Evolutionary conservation across 2,888 invertebrate species (phyloP), one percentile per base, ranked within the genome.

Genomic region (Phlogophora meticulosa): DNA sequence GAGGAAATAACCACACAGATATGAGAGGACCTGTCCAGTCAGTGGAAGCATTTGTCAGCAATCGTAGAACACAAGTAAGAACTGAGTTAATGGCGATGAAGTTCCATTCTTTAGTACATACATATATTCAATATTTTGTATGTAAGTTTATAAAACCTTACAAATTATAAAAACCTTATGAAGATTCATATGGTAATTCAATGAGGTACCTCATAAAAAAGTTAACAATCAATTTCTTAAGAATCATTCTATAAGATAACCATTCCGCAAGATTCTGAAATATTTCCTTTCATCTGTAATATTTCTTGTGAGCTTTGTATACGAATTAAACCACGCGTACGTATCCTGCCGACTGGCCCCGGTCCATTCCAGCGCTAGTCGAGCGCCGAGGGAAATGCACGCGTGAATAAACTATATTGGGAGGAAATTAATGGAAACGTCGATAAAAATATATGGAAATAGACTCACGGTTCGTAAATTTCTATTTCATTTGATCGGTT

Each of bases 401-500:
- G 78, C 72, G 46, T 72, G 72, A 48, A 48, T 77, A 52, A 53
- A 43, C 40, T 57, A 34, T 42, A 48, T 13, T 17, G 5, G 13
- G 22, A 48, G 48, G 10, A 53, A 43, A 43, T 49, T 45, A 34
- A 59, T 48, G 49, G 57, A 49, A 49, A 49, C 48, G 17, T 15
- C n/a, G 9, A 57, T 20, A 13, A 51, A 69, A 49, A 34, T 40
- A 22, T 34, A 20, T 7, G 13, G 7, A 51, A 20, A 71, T 17
- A 24, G 4, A 11, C 2, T 11, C 9, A 17, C 11, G 7, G 9
- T 20, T 10, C 4, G 10, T n/a, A 7, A 7, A n/a, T 34, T 13
- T 4, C 11, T 42, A 20, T n/a, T 34, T 34, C 4, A 15, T 51
- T 64, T 24, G 7, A 68, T 13, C 4, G 1, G 2, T 46, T 32